Evolutionary conservation across 2,113 vertebrate genomes (phyloP).

Genomic region (Corythornis madagascariensis): DNA sequence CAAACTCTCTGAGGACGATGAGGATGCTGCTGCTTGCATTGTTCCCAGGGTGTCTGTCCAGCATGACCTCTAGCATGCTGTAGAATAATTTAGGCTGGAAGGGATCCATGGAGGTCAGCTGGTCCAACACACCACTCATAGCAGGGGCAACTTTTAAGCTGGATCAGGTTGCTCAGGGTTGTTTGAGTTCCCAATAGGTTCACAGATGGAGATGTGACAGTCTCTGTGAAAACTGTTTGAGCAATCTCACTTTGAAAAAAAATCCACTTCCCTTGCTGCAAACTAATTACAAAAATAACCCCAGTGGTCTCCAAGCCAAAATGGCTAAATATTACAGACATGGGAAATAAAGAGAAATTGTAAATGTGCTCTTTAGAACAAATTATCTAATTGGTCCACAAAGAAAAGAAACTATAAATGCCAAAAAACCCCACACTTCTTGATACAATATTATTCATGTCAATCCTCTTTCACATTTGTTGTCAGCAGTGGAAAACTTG

Average conservation of each 20-base stretch:
- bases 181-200: background rate
- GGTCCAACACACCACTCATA: slow-evolving; percentile 2
- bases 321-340: background rate
- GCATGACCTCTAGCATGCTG: background rate
- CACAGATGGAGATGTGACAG: background rate
- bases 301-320: background rate
- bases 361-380: background rate
- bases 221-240: background rate
- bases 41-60: background rate
- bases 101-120: slow-evolving; percentile 28
- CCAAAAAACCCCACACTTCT: background rate
- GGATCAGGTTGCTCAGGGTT: slow-evolving; percentile 17
- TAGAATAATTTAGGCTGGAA: slow-evolving; percentile 22
- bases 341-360: background rate
- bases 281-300: background rate
- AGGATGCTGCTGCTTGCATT: background rate
- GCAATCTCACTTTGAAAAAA: background rate
- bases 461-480: background rate
- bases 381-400: background rate
- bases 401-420: background rate
- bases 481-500: background rate
- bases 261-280: background rate
- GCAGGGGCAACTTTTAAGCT: background rate
- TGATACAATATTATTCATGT: background rate
- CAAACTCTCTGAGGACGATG: background rate